phyloP scores from a whole-genome alignment of 2,113 vertebrate species.

The Agapornis roseicollis region DNA sequence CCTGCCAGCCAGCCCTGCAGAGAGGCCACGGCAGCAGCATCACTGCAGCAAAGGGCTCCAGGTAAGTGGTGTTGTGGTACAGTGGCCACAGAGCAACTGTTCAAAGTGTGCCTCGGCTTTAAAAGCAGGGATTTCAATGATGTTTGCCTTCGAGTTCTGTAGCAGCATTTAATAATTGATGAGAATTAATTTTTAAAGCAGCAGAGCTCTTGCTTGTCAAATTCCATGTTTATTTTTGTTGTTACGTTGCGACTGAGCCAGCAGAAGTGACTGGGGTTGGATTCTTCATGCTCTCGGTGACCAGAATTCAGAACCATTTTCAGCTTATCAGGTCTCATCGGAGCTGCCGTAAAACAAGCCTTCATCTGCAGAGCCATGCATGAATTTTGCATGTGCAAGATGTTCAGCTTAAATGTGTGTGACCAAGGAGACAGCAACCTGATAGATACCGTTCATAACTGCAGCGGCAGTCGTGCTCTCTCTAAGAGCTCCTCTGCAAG shows the following conservation, averaged over 20 bases:
- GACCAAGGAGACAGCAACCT: not conserved
- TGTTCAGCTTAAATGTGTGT: not conserved
- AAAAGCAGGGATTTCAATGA: not conserved
- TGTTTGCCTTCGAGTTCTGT: constrained; percentile 5
- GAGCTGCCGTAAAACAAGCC: not conserved
- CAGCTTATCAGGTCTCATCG: not conserved
- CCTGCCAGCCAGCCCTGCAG: not conserved
- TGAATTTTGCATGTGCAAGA: not conserved
- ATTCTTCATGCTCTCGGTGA: not conserved
- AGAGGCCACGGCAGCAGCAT: not conserved
- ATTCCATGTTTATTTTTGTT: not conserved
- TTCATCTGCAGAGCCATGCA: not conserved
- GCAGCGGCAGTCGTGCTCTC: not conserved
- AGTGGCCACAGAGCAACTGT: not conserved
- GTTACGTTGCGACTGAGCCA: not conserved
- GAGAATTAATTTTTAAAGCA: constrained; percentile 30
- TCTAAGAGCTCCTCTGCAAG: not conserved
- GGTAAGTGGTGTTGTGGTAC: constrained; percentile 25
- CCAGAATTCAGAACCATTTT: not conserved
- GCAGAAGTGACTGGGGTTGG: not conserved
- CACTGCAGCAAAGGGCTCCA: not conserved
- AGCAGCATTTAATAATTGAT: constrained; percentile 23
- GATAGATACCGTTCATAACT: not conserved
- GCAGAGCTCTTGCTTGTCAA: not conserved
- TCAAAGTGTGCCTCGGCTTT: not conserved